Base-by-base conservation (phyloP, 2,888 invertebrate genomes). In the Chrysina gloriosa region DNA sequence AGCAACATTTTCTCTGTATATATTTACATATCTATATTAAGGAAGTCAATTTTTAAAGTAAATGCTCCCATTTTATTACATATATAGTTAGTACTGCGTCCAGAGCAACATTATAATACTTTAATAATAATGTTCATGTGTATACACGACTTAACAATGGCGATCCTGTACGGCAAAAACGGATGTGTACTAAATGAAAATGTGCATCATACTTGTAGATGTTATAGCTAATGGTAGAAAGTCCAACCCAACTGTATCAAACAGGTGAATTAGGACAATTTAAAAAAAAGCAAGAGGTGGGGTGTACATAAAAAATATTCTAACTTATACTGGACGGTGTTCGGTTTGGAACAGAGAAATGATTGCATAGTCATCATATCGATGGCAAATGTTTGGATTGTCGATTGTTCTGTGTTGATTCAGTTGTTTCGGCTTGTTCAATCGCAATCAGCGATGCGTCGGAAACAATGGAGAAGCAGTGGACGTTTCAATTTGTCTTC, bases 401-500 rank as follows among this genome's bases (percentile, higher is more conserved):
- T 45, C 68, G 72, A 74, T 74, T 74, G 74, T 73, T 71, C 69
- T 70, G 68, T 71, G 72, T 72, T 73, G 72, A 74, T 73, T 73
- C 71, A 69, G 69, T 70, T 73, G 71, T 72, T 75, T 71, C 73
- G 71, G 70, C 69, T 69, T 75, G 76, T 76, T 80, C 79, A 78
- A 74, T 76, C 75, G 78, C 76, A 82, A 82, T 81, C 80, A 80
- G 78, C 78, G 78, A 73, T 75, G 73, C 71, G 70, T 67, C 71
- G 67, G 68, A 72, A 73, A 77, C 76, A 77, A 75, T 75, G 68
- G 75, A 68, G 74, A 71, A 74, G 73, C 74, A 72, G 74, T 74
- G 74, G 76, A 76, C 76, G 72, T 76, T 75, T 76, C 80, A 82
- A 83, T 83, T 83, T 83, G 83, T 83, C 83, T 83, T 83, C 83